Evolutionary conservation across 2,797 vertebrate genomes (phyloP).

Genomic region (Monodelphis domestica): DNA sequence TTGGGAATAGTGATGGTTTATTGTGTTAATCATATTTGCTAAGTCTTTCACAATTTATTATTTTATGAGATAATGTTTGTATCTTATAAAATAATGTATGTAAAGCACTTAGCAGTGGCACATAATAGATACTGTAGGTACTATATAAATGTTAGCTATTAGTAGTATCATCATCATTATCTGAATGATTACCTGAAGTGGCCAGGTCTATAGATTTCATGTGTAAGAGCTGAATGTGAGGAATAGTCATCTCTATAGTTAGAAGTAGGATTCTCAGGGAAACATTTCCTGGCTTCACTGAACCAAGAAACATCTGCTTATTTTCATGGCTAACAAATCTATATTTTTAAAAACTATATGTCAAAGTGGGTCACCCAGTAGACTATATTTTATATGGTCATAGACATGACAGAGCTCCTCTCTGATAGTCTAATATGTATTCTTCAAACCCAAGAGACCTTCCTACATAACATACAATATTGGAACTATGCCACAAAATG

Average conservation of each 20-base stretch:
- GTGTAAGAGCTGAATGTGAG: background rate
- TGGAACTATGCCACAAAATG: background rate
- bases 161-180: background rate
- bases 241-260: background rate
- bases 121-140: background rate
- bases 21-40: background rate
- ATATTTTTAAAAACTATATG: background rate
- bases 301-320: background rate
- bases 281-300: background rate
- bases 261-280: background rate
- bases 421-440: background rate
- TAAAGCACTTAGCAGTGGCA: background rate
- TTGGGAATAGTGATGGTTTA: background rate
- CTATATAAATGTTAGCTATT: background rate
- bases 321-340: background rate
- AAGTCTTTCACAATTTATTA: background rate
- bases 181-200: background rate
- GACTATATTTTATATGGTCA: background rate
- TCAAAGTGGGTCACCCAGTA: background rate
- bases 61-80: background rate
- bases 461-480: background rate
- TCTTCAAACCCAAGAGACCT: conserved; percentile 1
- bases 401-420: background rate
- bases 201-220: background rate
- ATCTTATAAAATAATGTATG: background rate